phyloP scores from a whole-genome alignment of 2,113 vertebrate genomes.

The Mola mola region DNA sequence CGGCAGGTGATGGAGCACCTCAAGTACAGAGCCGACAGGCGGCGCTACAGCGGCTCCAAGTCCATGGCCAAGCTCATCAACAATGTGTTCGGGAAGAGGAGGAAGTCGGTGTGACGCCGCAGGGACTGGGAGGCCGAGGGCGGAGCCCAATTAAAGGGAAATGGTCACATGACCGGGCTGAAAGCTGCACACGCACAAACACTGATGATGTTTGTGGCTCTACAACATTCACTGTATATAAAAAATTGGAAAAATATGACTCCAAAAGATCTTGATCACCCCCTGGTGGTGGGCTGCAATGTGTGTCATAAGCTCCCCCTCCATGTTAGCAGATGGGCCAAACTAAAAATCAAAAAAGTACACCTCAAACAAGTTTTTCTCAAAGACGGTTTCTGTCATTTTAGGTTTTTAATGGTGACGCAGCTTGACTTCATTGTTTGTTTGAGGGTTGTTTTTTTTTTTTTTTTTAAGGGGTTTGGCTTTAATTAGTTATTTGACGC shows the following conservation, averaged over 20 bases:
- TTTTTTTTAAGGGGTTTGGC: too few relatives aligned
- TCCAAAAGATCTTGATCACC: too few relatives aligned
- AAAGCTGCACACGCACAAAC: background rate
- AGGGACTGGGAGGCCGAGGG: background rate
- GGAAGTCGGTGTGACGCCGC: slow-evolving; percentile 78
- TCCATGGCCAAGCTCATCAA: slow-evolving; percentile 85
- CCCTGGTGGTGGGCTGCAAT: background rate
- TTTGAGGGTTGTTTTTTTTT: too few relatives aligned
- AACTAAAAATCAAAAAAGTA: too few relatives aligned
- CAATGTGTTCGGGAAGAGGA: slow-evolving; percentile 83
- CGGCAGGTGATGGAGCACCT: slow-evolving; percentile 78
- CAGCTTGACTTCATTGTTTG: too few relatives aligned
- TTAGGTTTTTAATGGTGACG: too few relatives aligned
- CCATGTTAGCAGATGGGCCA: background rate
- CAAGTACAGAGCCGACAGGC: slow-evolving; percentile 74
- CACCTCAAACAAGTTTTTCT: too few relatives aligned
- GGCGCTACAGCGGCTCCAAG: slow-evolving; percentile 82
- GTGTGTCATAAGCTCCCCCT: too few relatives aligned
- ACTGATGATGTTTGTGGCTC: too few relatives aligned
- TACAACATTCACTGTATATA: background rate
- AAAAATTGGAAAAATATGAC: background rate
- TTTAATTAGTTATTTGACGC: too few relatives aligned
- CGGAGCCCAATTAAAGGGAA: slow-evolving; percentile 6
- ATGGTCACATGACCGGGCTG: background rate
- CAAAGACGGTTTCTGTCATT: too few relatives aligned